Evolutionary conservation across 2,888 invertebrate genomes (phyloP).

Genomic region (Ptilodon capucinus): DNA sequence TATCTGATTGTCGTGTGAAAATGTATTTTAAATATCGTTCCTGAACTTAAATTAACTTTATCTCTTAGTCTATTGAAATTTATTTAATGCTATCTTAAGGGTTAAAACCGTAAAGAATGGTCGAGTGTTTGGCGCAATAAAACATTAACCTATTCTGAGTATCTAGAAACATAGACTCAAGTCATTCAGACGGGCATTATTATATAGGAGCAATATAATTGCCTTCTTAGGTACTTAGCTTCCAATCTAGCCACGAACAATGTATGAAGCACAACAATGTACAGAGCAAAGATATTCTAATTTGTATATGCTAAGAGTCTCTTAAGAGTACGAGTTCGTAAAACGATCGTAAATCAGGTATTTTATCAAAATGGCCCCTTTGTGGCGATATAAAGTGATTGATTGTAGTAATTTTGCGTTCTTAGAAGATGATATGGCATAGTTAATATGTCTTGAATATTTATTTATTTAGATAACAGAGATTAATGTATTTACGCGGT

Average conservation of each 20-base stretch:
- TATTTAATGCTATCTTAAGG: no score
- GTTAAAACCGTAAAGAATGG: no score
- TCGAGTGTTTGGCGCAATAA: no score
- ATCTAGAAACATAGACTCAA: not conserved
- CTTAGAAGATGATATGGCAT: not conserved
- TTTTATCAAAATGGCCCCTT: slow-evolving; percentile 42
- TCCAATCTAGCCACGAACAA: not conserved
- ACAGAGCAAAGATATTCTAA: not conserved
- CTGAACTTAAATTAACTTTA: no score
- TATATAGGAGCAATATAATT: not conserved
- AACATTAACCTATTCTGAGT: no score
- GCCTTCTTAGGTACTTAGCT: not conserved
- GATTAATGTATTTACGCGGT: no score
- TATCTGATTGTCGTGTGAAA: no score
- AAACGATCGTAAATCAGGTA: slow-evolving; percentile 41
- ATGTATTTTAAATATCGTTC: no score
- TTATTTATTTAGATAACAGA: not conserved
- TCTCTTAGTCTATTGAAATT: no score
- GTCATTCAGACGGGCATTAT: not conserved
- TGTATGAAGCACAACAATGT: slow-evolving; percentile 11
- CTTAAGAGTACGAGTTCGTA: slow-evolving; percentile 31
- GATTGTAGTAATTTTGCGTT: slow-evolving; percentile 19
- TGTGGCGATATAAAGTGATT: slow-evolving; percentile 37
- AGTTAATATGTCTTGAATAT: not conserved
- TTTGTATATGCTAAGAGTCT: slow-evolving; percentile 20